Conservation (phyloP, 2,113 vertebrate genomes). For the Leucopternis melanops region DNA sequence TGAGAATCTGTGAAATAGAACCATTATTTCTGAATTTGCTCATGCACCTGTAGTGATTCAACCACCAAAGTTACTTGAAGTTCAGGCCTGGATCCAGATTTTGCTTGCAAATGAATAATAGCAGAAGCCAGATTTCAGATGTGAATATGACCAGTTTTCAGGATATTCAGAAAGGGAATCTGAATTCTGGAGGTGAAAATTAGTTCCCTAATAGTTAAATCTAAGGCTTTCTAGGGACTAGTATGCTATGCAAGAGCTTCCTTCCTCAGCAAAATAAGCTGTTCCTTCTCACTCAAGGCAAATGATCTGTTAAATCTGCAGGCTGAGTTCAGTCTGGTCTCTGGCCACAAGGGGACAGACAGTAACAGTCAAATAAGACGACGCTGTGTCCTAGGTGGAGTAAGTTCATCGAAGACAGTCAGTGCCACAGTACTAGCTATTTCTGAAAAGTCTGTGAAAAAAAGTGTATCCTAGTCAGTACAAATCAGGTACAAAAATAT, state of each 20-base stretch:
- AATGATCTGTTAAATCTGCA: neutral
- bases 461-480: neutral
- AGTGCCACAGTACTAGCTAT: neutral
- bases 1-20: neutral
- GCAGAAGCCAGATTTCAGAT: neutral
- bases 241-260: neutral
- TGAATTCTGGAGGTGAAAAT: neutral
- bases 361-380: neutral
- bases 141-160: neutral
- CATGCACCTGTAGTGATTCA: neutral
- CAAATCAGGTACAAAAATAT: neutral
- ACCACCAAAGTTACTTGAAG: neutral
- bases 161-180: neutral
- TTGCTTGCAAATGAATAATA: neutral
- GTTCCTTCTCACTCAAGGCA: neutral
- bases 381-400: neutral
- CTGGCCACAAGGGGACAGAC: slow-evolving; percentile 16
- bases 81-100: neutral
- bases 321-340: neutral
- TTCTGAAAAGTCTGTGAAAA: neutral
- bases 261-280: neutral
- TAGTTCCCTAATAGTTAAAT: neutral
- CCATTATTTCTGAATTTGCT: neutral
- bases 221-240: neutral
- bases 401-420: neutral